Conservation (phyloP, 2,113 vertebrate genomes). For the Serinus canaria region DNA sequence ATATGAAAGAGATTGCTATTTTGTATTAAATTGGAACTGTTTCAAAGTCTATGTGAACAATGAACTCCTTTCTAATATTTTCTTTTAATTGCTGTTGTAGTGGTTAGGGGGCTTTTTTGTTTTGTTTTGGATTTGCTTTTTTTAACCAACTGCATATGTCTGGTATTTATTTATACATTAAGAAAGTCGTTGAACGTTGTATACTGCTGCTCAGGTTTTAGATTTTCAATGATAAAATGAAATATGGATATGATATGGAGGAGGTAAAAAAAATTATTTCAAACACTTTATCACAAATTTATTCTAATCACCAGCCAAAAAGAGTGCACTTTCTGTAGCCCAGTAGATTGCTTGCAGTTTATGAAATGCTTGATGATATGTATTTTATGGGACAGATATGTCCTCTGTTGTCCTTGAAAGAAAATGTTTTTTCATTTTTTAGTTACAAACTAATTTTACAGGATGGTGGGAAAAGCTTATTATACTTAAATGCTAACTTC, state of each 20-base stretch:
- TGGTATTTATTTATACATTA: not conserved
- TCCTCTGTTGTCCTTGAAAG: not conserved
- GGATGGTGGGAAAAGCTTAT: not conserved
- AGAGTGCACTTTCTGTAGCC: not conserved
- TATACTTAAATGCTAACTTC: not conserved
- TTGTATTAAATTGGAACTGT: not conserved
- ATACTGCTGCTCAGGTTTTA: not conserved
- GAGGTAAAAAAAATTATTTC: not conserved
- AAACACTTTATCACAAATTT: not conserved
- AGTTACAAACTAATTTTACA: not conserved
- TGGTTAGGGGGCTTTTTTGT: not conserved
- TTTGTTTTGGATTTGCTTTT: not conserved
- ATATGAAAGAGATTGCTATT: not conserved
- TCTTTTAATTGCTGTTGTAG: not conserved
- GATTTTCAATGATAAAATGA: not conserved
- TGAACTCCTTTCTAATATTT: not conserved
- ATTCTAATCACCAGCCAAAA: not conserved
- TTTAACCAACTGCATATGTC: not conserved
- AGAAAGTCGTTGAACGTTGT: fast-evolving
- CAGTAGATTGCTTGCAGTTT: not conserved
- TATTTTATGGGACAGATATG: not conserved
- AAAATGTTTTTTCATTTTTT: not conserved
- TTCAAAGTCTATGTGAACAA: not conserved
- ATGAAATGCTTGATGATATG: not conserved
- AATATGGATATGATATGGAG: not conserved